Evolutionary conservation across 1,140 invertebrate genomes (phyloP).

Genomic region (Drosophila repleta): DNA sequence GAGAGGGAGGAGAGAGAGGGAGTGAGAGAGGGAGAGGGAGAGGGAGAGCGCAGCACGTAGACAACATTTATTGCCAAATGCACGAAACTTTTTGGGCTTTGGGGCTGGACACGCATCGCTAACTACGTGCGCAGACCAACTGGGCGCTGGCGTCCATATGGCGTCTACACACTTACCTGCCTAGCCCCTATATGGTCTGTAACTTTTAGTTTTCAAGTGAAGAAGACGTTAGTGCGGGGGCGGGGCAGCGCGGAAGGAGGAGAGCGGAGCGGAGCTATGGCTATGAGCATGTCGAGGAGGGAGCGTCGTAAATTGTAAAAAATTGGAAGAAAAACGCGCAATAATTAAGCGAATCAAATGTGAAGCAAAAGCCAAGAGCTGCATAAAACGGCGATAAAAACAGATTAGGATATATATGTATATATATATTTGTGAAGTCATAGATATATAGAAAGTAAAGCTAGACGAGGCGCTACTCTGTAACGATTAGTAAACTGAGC

Average conservation of each 20-base stretch:
- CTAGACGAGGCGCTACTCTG: background rate
- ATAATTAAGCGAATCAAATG: conserved; percentile 24
- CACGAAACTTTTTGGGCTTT: conserved; percentile 18
- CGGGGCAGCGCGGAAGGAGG: background rate
- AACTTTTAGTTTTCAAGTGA: conserved; percentile 13
- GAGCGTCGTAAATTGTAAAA: conserved; percentile 15
- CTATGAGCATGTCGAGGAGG: conserved; percentile 14
- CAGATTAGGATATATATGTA: background rate
- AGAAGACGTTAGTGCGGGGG: conserved; percentile 10
- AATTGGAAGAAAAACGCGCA: conserved; percentile 12
- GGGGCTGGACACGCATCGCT: conserved; percentile 24
- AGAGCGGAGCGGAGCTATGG: background rate
- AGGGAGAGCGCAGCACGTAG: conserved; percentile 13
- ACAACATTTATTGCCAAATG: conserved; percentile 30
- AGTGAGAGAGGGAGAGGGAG: too few species aligned
- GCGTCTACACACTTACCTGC: conserved; percentile 1
- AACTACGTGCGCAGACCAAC: conserved; percentile 26
- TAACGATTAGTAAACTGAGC: too few species aligned
- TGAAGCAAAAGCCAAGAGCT: conserved; percentile 9
- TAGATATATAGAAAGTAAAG: background rate
- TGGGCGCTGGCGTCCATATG: conserved; percentile 16
- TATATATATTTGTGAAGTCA: too few species aligned
- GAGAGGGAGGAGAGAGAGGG: too few species aligned
- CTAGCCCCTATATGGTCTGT: conserved; percentile 83
- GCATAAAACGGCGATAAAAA: conserved; percentile 17